Percentiles rank a stretch among this genome's conserved stretches.
Conservation (phyloP, 2,888 invertebrate species). For the Acronicta psi region DNA sequence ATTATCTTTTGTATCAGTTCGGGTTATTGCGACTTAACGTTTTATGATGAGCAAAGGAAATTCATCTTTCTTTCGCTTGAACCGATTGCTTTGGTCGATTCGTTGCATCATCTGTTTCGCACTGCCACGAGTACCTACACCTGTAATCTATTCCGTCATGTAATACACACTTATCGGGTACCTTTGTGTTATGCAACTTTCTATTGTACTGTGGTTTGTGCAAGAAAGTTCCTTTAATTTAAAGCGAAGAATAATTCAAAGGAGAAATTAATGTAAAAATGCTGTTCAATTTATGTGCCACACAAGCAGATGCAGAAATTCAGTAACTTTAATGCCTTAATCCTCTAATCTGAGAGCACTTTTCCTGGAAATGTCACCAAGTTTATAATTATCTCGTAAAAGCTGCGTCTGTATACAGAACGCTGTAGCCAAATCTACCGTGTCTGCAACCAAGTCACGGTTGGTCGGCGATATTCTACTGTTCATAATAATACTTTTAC, state of each 20-base stretch:
- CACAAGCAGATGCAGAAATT: neutral
- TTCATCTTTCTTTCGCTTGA: constrained; percentile 22
- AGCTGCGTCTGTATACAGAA: constrained; percentile 4
- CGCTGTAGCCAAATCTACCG: constrained; percentile 39
- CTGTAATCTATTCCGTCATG: constrained; percentile 55
- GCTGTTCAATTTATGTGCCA: constrained; percentile 3
- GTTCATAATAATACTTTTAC: constrained; percentile 52
- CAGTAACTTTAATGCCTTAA: constrained; percentile 3
- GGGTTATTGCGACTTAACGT: constrained; percentile 34
- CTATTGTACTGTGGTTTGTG: constrained; percentile 17
- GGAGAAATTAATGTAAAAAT: constrained; percentile 8
- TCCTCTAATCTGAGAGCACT: constrained; percentile 6
- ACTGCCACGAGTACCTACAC: constrained; percentile 38
- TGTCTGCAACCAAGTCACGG: constrained; percentile 46
- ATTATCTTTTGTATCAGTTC: constrained; percentile 27
- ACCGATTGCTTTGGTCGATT: constrained; percentile 32
- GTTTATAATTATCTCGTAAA: constrained; percentile 9
- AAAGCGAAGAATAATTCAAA: constrained; percentile 3
- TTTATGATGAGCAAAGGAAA: constrained; percentile 19
- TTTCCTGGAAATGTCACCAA: constrained; percentile 4
- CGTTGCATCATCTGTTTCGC: constrained; percentile 46
- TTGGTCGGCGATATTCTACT: constrained; percentile 43
- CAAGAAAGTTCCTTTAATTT: constrained; percentile 25
- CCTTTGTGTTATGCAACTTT: constrained; percentile 40
- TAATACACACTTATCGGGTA: constrained; percentile 40